Base-by-base conservation (phyloP, 2,888 invertebrate genomes). In the Diaperis boleti region DNA sequence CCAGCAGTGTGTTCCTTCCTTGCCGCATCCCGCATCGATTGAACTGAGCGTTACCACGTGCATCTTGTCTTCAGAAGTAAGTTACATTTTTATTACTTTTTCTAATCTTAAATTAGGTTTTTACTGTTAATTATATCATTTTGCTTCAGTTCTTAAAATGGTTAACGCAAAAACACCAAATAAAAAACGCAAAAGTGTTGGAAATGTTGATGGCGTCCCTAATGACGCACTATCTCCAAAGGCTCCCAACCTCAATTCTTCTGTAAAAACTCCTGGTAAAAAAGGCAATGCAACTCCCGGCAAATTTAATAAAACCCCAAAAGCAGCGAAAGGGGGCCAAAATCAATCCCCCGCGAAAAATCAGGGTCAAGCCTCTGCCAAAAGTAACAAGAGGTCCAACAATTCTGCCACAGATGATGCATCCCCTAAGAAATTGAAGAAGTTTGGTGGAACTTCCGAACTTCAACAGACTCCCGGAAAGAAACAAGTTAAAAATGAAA, bases 161-260 rank as follows among this genome's bases (percentile, higher is more conserved):
- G 55, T 41, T 22, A 56, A 45, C 35, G 33, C 13, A 10, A 56
- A 56, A 56, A 45, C 56, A 1, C 56, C 56, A 3, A 44, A 45
- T 22, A 45, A 44, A 33, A 56, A 56, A 7, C 31, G 56, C 13
- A 44, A 56, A 56, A 56, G 56, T 15, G 6, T 18, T n/a, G 20
- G 29, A 4, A 35, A 44, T 17, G 35, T 1, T 20, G 42, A 33
- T 11, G 33, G 37, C 8, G 35, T 8, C 15, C 5, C n/a, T 10
- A 17, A 47, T 31, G 10, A 4, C 10, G 26, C n/a, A 4, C 7
- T 2, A n/a, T 37, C 33, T 26, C 41, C 54, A 7, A 41, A 37
- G 14, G 33, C 2, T 7, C 18, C 31, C n/a, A 49, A 49, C 2
- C 42, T 17, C 11, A 49, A 49, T n/a, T n/a, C n/a, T 2, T 7